These are phyloP conservation scores for Ashinkailepas kermadecensis DNA, from an alignment of 2,888 invertebrate genomes.

Conservation along the genomic window DNA sequence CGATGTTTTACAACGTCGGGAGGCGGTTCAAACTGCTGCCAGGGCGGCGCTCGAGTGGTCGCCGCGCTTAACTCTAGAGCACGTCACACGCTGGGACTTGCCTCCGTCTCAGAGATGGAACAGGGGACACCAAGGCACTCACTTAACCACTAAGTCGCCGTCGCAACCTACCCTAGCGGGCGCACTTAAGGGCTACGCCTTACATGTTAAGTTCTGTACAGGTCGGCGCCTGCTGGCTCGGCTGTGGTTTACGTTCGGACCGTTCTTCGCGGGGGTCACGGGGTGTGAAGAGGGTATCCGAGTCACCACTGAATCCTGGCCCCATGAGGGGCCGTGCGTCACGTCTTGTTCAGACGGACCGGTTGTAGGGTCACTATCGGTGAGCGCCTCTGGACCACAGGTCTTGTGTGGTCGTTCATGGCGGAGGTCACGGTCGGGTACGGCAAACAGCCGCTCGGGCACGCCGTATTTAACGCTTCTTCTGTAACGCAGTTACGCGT, in stretches of 20 bases:
- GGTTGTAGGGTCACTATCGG: no score
- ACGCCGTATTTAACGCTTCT: no score
- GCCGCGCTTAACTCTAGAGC: not conserved
- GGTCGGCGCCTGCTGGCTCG: conserved; percentile 42
- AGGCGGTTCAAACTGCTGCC: no score
- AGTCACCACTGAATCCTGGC: no score
- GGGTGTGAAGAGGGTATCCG: no score
- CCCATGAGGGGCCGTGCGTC: no score
- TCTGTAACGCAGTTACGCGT: no score
- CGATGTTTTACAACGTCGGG: no score
- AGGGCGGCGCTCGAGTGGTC: not conserved
- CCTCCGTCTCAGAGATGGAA: not conserved
- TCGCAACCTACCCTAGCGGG: not conserved
- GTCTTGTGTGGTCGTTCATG: no score
- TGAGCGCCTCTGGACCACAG: no score
- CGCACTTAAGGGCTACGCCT: conserved; percentile 56
- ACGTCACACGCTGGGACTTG: not conserved
- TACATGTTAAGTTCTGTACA: conserved; percentile 88
- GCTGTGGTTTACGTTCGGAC: conserved; percentile 38
- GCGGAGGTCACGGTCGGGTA: conserved; percentile 37
- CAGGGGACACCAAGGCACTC: not conserved
- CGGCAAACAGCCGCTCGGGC: conserved; percentile 2
- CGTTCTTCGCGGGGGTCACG: no score
- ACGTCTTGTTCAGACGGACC: no score
- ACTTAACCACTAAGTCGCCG: not conserved